These are phyloP conservation scores for Altica lythri DNA, from an alignment of 2,888 invertebrate species.

Conservation along the genomic window DNA sequence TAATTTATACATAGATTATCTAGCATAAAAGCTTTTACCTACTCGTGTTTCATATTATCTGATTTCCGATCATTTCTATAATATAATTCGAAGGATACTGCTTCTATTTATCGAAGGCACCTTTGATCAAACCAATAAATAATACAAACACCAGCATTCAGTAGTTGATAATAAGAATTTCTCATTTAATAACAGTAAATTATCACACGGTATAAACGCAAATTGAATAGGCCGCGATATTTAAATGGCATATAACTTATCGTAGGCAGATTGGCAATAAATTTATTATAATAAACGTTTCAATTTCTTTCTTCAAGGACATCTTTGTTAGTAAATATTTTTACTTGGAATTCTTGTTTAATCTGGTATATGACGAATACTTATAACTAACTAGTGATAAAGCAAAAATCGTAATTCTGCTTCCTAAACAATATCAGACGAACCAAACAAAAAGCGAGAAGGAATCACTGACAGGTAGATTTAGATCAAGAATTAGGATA, in stretches of 20 bases:
- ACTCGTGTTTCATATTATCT: too few relatives aligned
- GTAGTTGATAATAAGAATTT: conserved; percentile 9
- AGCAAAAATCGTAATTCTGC: too few relatives aligned
- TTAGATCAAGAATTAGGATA: too few relatives aligned
- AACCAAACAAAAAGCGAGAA: too few relatives aligned
- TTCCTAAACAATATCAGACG: too few relatives aligned
- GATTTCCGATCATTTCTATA: not conserved
- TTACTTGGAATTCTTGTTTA: too few relatives aligned
- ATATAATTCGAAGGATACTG: not conserved
- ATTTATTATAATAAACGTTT: conserved; percentile 18
- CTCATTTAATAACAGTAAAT: conserved; percentile 15
- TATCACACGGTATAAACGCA: not conserved
- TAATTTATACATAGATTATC: too few relatives aligned
- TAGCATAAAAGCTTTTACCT: too few relatives aligned
- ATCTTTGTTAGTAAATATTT: conserved; percentile 10
- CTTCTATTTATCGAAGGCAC: conserved; percentile 2
- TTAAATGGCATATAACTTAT: conserved; percentile 6
- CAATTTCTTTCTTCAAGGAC: conserved; percentile 19
- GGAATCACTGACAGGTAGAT: too few relatives aligned
- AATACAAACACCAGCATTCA: conserved; percentile 1
- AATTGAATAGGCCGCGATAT: conserved; percentile 8
- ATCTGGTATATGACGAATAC: too few relatives aligned
- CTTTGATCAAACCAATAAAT: conserved; percentile 5
- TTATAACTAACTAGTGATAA: too few relatives aligned
- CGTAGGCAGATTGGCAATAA: conserved; percentile 17